Conservation (phyloP, 2,113 vertebrate genomes). For the Plecturocebus donacophilus region DNA sequence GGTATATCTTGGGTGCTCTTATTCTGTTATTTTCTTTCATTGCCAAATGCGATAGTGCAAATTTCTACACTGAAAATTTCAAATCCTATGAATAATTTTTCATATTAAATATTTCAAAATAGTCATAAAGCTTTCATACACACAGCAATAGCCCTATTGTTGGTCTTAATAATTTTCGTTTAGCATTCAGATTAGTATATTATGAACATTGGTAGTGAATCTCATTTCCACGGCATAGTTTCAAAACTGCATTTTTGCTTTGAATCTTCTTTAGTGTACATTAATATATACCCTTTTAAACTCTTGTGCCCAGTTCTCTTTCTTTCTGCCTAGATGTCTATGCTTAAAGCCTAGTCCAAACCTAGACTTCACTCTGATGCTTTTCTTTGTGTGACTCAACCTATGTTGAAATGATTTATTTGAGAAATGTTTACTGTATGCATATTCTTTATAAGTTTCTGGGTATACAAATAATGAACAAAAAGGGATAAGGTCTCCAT, state of each 20-base stretch:
- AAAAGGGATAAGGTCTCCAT: neutral
- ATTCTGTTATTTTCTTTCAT: conserved; percentile 38
- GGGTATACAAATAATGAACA: neutral
- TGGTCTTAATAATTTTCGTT: neutral
- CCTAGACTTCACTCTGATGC: neutral
- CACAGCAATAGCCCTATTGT: neutral
- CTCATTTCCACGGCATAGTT: neutral
- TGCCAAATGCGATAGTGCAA: neutral
- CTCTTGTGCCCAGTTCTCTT: neutral
- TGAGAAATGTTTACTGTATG: conserved; percentile 18
- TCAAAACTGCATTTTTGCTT: neutral
- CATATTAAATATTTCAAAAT: neutral
- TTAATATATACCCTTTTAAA: neutral
- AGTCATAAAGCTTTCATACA: neutral
- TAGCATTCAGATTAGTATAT: neutral
- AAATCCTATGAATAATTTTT: neutral
- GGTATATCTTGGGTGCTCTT: neutral
- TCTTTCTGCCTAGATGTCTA: neutral
- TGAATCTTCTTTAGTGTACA: neutral
- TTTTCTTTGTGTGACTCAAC: neutral
- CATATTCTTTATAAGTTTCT: neutral
- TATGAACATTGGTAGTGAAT: neutral
- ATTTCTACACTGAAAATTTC: neutral
- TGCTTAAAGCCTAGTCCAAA: neutral
- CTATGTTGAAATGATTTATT: neutral